Percentiles rank a stretch among this genome's conserved stretches.
phyloP scores from a whole-genome alignment of 2,797 vertebrate species.

The Pseudocheirus occidentalis region DNA sequence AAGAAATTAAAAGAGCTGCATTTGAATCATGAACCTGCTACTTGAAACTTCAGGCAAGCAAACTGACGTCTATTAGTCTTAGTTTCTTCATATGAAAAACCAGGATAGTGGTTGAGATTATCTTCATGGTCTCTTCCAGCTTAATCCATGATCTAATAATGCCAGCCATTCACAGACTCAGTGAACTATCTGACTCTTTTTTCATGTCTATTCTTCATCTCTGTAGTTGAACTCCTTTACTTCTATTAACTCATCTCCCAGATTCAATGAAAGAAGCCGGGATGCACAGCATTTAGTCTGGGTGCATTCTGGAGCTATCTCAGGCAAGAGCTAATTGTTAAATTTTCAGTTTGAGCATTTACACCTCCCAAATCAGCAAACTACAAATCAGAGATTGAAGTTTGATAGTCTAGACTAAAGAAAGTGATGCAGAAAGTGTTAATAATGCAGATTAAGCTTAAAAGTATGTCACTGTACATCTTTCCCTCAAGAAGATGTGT shows the following conservation, averaged over 20 bases:
- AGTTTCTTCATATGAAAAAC: neutral
- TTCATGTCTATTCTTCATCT: neutral
- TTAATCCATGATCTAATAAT: neutral
- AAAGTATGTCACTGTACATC: neutral
- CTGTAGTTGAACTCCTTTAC: neutral
- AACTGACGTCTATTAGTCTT: neutral
- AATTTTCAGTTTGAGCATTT: neutral
- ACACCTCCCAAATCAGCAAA: neutral
- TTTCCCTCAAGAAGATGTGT: neutral
- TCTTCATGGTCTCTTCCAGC: neutral
- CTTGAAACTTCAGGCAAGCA: neutral
- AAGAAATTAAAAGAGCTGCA: neutral
- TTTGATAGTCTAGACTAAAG: neutral
- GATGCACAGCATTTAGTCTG: neutral
- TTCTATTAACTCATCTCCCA: neutral
- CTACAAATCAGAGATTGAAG: neutral
- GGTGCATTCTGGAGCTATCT: neutral
- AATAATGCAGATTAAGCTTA: neutral
- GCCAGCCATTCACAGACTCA: neutral
- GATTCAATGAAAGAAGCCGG: neutral
- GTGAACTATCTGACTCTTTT: neutral
- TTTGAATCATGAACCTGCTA: neutral
- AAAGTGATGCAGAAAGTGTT: neutral
- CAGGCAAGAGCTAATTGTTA: neutral
- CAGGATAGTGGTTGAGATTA: neutral